Conservation (phyloP, 1,140 invertebrate genomes). For the Choristoneura fumiferana region DNA sequence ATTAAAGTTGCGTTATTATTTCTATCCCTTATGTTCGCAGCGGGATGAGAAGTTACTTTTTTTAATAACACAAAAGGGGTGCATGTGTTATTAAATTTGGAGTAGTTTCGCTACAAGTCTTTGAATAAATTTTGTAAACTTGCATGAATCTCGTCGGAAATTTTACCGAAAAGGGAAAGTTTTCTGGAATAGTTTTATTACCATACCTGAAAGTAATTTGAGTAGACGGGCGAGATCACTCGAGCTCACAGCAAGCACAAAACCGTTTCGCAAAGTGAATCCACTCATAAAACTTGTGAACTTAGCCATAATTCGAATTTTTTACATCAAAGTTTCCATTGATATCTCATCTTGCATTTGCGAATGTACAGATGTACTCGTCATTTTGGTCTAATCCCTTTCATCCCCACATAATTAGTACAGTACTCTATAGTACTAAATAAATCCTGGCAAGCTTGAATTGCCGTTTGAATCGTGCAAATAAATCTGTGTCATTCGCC, state of each 20-base stretch:
- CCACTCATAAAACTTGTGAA: conserved; percentile 25
- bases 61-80: conserved; percentile 11
- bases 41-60: conserved; percentile 24
- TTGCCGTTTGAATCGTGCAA: conserved; percentile 70
- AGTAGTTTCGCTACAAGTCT: not conserved
- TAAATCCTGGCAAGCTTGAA: conserved; percentile 62
- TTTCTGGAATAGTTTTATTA: conserved; percentile 8
- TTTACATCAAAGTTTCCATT: conserved; percentile 27
- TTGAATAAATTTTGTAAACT: not conserved
- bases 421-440: conserved; percentile 52
- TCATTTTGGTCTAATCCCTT: conserved; percentile 47
- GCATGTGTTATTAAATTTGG: not conserved
- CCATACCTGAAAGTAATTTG: not conserved
- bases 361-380: conserved; percentile 43
- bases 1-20: conserved; percentile 70
- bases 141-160: not conserved
- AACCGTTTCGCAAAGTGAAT: conserved; percentile 25
- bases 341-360: conserved; percentile 28
- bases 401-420: conserved; percentile 65
- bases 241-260: conserved; percentile 7
- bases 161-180: not conserved
- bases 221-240: not conserved
- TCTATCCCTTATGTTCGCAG: conserved; percentile 39
- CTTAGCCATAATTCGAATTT: conserved; percentile 23
- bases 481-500: conserved; percentile 73